A percentile compares a stretch with the other conserved stretches of the same genome.
Conservation (phyloP, 2,888 invertebrate species). For the Ceriagrion tenellum region DNA sequence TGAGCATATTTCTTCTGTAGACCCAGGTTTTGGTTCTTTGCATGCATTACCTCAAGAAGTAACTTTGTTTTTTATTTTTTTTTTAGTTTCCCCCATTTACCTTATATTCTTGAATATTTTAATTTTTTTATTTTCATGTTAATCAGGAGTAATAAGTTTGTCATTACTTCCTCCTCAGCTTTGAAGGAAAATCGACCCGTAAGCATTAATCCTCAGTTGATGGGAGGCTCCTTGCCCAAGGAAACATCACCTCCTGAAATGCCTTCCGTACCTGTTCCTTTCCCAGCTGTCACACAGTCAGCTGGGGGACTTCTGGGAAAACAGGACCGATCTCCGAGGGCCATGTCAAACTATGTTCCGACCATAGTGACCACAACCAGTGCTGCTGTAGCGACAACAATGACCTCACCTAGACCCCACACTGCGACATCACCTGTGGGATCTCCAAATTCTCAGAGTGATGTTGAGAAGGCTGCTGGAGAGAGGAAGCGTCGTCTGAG, state of each 20-base stretch:
- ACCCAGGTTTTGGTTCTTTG: too few species aligned
- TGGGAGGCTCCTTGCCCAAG: neutral
- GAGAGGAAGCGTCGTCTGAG: conserved; percentile 54
- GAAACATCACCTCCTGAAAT: conserved; percentile 6
- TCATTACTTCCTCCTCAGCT: neutral
- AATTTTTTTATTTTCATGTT: too few species aligned
- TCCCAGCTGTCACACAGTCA: conserved; percentile 12
- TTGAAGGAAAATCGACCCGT: conserved; percentile 3
- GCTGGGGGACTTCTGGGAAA: conserved; percentile 37
- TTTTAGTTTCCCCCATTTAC: too few species aligned
- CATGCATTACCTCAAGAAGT: too few species aligned
- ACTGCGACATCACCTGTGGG: neutral
- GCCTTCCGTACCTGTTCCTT: conserved; percentile 34
- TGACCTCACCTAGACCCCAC: neutral
- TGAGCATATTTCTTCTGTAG: too few species aligned
- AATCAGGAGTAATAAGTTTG: neutral
- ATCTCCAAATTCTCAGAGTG: neutral
- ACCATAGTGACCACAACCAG: conserved; percentile 39
- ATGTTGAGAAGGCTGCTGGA: conserved; percentile 28
- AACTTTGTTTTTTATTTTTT: too few species aligned
- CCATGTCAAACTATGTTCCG: conserved; percentile 9
- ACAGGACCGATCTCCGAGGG: conserved; percentile 20
- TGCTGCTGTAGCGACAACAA: neutral
- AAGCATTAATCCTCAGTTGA: neutral
- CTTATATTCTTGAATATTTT: too few species aligned